Percentiles rank a stretch among this genome's conserved stretches.
Evolutionary conservation across 2,888 invertebrate genomes (phyloP).

Genomic region (Harmothoe impar): DNA sequence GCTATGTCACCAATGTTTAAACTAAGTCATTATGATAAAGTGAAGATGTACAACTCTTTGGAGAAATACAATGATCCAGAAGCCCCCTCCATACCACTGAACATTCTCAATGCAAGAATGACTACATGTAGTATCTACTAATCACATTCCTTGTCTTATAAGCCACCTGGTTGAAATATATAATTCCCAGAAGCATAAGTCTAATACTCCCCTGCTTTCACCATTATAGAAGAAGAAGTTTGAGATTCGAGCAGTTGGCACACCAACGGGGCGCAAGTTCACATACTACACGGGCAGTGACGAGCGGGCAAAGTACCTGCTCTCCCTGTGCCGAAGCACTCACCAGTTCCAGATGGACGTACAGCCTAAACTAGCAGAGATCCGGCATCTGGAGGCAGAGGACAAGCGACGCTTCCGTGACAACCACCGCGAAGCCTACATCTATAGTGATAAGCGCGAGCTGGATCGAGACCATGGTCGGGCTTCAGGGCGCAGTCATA

Average conservation of each 20-base stretch:
- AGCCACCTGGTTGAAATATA: too few relatives aligned
- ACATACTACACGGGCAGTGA: constrained; percentile 95
- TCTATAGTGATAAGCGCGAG: constrained; percentile 85
- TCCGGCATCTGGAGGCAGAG: constrained; percentile 92
- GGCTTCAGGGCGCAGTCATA: constrained; percentile 65
- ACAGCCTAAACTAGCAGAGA: constrained; percentile 90
- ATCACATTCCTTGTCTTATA: too few relatives aligned
- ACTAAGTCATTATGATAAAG: too few relatives aligned
- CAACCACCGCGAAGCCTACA: constrained; percentile 88
- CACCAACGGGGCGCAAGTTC: constrained; percentile 86
- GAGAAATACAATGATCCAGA: too few relatives aligned
- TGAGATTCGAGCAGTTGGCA: constrained; percentile 94
- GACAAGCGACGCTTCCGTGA: constrained; percentile 83
- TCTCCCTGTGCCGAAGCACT: constrained; percentile 94
- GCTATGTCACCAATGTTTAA: too few relatives aligned
- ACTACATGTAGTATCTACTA: too few relatives aligned
- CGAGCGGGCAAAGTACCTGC: constrained; percentile 95
- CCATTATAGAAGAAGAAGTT: constrained; percentile 92
- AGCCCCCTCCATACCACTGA: too few relatives aligned
- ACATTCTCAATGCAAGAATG: too few relatives aligned
- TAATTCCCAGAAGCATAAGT: too few relatives aligned
- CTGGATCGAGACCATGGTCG: constrained; percentile 78
- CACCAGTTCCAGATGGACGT: constrained; percentile 97
- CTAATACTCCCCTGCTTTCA: too few relatives aligned
- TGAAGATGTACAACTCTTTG: too few relatives aligned